Conservation (phyloP, 2,797 vertebrate genomes). For the Sebastes nivosus region DNA sequence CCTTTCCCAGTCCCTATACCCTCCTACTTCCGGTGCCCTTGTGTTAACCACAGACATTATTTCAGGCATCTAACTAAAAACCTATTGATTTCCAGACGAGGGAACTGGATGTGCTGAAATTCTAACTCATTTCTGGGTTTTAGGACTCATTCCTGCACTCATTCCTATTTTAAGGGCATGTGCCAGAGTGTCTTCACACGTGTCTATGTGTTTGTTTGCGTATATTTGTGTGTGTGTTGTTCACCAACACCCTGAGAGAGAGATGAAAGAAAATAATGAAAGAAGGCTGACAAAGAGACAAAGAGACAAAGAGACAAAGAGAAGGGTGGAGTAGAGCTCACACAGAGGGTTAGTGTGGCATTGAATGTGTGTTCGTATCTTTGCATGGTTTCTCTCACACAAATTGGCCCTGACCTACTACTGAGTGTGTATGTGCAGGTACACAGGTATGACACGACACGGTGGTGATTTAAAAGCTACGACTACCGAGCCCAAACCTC, state of each 20-base stretch:
- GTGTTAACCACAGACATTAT: too few species aligned
- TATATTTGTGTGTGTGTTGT: not conserved
- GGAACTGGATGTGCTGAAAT: too few species aligned
- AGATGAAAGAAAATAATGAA: not conserved
- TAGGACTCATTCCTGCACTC: too few species aligned
- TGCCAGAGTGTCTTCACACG: not conserved
- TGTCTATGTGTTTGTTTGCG: not conserved
- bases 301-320: not conserved
- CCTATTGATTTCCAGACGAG: too few species aligned
- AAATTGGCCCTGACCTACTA: constrained; percentile 9
- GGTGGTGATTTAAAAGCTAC: constrained; percentile 3
- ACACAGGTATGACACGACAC: not conserved
- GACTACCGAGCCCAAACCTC: constrained; percentile 6
- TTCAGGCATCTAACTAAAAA: too few species aligned
- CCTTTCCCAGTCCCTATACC: not conserved
- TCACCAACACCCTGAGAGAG: not conserved
- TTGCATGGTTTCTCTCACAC: constrained; percentile 3
- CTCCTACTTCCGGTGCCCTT: not conserved
- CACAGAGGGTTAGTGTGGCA: not conserved
- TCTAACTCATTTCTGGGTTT: too few species aligned
- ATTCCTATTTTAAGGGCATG: not conserved
- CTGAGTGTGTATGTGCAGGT: not conserved
- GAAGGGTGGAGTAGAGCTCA: not conserved
- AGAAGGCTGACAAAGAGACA: not conserved
- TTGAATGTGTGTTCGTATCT: not conserved